Base-by-base conservation (phyloP, 2,113 vertebrate species). In the Toxostoma redivivum region DNA sequence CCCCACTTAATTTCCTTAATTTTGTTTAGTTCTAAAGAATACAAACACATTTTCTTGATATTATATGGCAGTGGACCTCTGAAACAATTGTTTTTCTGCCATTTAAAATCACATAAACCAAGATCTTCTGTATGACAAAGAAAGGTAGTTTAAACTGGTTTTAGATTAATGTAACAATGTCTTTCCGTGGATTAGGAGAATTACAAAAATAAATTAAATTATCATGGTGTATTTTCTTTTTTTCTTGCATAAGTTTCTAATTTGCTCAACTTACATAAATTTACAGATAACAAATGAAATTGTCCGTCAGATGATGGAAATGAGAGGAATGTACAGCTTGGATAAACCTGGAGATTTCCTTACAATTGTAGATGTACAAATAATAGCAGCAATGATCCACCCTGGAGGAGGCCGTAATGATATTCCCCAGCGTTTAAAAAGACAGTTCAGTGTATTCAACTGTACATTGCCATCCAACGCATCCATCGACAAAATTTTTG, bases 401-500 rank as follows among this genome's bases (percentile, higher is more conserved):
- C 98, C 98, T 8, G 98, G 98, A 83, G 98, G 98, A 40, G 98
- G 98, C 27, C 97, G 98, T 24, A 98, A 98, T 21, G 98, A 98
- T 66, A 98, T 98, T 65, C 98, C 98, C 3, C 98, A 98, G 53
- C 98, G 98, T 35, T 94, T 98, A 42, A 98, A 98, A 87, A 97
- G 98, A 51, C 98, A 98, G 3, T 98, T 98, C 62, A 97, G 84
- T 31, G 81, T 98, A 30, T 98, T 98, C 77, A 98, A 98, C 40
- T 98, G 98, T 73, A 98, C 98, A 11, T 69, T 98, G 61, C 98
- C 98, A 62, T 98, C 98, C 38, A 98, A 97, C 17, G 22, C 92
- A 64, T 98, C 98, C 74, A 98, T 98, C 15, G 98, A 98, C 93
- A 98, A 98, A 95, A 98, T 98, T 85, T 98, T 98, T 96, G 98